These are phyloP conservation scores for Choloepus didactylus DNA, from an alignment of 2,797 vertebrate genomes.

Conservation along the genomic window DNA sequence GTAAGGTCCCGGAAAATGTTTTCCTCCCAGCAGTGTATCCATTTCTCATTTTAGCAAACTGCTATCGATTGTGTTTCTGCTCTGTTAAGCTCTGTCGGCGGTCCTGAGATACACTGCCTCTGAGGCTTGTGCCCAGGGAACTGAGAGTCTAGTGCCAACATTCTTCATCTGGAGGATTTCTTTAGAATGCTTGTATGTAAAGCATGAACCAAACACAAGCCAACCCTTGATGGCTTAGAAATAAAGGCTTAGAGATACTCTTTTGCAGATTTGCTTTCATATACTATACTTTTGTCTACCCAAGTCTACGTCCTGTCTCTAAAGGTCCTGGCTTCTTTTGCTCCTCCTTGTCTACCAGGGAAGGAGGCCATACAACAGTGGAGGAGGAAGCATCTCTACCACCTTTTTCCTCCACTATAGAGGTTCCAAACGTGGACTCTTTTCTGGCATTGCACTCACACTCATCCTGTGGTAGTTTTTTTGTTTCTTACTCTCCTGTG, in stretches of 20 bases:
- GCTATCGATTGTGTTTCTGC: not conserved
- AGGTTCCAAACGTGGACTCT: not conserved
- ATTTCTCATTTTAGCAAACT: not conserved
- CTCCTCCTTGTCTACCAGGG: too few species aligned
- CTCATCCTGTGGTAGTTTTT: not conserved
- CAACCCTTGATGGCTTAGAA: not conserved
- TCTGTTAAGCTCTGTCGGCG: not conserved
- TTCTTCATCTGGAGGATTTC: not conserved
- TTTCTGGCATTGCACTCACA: not conserved
- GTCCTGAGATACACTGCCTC: not conserved
- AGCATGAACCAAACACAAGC: not conserved
- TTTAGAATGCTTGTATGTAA: not conserved
- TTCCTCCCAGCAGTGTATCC: not conserved
- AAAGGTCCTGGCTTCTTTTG: not conserved
- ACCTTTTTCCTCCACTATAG: not conserved
- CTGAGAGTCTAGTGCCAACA: not conserved
- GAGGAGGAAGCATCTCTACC: not conserved
- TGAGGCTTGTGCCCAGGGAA: not conserved
- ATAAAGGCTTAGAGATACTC: not conserved
- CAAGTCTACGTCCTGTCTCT: not conserved
- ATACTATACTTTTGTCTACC: fast-evolving
- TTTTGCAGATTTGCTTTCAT: not conserved
- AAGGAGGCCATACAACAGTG: not conserved
- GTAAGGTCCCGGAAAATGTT: not conserved
- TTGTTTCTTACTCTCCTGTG: not conserved